phyloP scores from a whole-genome alignment of 2,888 invertebrate genomes.

The Cephus spinipes region DNA sequence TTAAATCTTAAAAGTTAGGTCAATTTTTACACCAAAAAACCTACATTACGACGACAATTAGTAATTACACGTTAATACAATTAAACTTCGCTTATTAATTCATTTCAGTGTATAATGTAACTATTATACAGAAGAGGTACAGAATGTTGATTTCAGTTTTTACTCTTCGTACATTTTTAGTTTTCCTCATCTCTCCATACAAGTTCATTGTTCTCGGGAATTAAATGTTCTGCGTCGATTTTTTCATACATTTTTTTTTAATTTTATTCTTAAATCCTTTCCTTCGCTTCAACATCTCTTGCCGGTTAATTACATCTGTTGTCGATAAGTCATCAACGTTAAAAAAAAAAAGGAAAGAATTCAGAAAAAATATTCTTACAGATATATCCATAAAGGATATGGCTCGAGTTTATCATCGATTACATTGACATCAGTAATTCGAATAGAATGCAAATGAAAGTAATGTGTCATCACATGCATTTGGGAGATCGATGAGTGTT shows the following conservation, averaged over 20 bases:
- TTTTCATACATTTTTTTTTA: conserved; percentile 1
- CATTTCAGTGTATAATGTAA: conserved; percentile 56
- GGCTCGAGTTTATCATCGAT: not conserved
- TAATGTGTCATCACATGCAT: not conserved
- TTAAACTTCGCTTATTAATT: conserved; percentile 51
- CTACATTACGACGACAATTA: conserved; percentile 65
- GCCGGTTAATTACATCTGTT: conserved; percentile 5
- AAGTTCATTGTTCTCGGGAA: conserved; percentile 10
- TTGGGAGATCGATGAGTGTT: not conserved
- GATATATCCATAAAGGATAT: not conserved
- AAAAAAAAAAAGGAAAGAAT: conserved; percentile 6
- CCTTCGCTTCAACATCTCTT: not conserved
- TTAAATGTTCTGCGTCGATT: not conserved
- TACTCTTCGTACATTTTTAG: conserved; percentile 18
- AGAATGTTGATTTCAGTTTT: conserved; percentile 48
- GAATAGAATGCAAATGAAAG: not conserved
- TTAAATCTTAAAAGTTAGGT: conserved; percentile 59
- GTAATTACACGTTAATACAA: conserved; percentile 64
- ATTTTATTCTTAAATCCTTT: conserved; percentile 6
- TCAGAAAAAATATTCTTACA: not conserved
- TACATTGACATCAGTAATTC: not conserved
- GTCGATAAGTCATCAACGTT: conserved; percentile 15
- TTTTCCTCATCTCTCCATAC: conserved; percentile 14
- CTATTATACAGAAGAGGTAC: conserved; percentile 64
- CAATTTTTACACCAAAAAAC: conserved; percentile 63